These are phyloP conservation scores for Plebejus melissa DNA, from an alignment of 2,888 invertebrate genomes.

Conservation along the genomic window DNA sequence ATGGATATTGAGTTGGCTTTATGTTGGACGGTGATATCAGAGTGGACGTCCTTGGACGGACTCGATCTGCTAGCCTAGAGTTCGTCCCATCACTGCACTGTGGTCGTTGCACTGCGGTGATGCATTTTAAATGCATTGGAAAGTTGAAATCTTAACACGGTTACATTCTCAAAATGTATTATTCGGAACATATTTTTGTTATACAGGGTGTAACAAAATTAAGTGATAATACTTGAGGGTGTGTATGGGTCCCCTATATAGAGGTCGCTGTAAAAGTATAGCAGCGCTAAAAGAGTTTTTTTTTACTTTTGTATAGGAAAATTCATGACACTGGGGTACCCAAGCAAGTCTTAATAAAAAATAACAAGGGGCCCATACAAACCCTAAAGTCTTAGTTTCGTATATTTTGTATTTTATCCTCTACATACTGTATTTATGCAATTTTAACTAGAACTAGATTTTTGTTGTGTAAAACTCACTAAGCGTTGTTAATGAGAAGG, in stretches of 20 bases:
- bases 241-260: too few relatives aligned
- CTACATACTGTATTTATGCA: background rate
- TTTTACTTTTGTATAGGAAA: too few relatives aligned
- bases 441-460: background rate
- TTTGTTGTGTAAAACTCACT: constrained; percentile 38
- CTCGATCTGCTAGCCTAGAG: constrained; percentile 77
- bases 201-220: too few relatives aligned
- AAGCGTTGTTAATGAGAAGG: constrained; percentile 57
- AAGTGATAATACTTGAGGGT: background rate
- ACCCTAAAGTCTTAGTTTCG: too few relatives aligned
- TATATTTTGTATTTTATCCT: background rate
- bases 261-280: too few relatives aligned
- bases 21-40: constrained; percentile 49
- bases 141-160: constrained; percentile 41
- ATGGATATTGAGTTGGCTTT: constrained; percentile 47
- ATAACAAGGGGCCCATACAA: too few relatives aligned
- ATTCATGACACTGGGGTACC: too few relatives aligned
- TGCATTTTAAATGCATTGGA: constrained; percentile 76
- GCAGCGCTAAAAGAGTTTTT: too few relatives aligned
- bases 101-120: constrained; percentile 77
- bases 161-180: background rate
- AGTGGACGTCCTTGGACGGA: constrained; percentile 79
- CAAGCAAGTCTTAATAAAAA: too few relatives aligned
- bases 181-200: background rate
- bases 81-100: constrained; percentile 67